Percentiles rank a stretch among this genome's conserved stretches.
phyloP scores from a whole-genome alignment of 2,797 vertebrate genomes.

The Siniperca undulata region DNA sequence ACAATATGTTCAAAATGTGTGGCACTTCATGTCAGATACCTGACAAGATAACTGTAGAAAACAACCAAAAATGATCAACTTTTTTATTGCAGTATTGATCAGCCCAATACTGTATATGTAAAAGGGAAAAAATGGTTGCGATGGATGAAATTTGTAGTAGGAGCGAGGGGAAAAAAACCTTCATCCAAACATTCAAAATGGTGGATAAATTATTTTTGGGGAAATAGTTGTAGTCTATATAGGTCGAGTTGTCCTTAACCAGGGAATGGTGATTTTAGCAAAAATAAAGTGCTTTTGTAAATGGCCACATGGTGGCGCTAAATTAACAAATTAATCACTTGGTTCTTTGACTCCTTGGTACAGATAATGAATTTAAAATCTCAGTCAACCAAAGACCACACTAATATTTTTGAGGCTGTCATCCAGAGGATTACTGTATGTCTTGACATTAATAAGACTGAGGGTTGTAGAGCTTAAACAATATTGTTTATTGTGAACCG shows the following conservation, averaged over 20 bases:
- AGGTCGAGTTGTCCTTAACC: background rate
- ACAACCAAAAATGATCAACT: background rate
- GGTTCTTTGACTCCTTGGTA: background rate
- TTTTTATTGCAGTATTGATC: too few relatives aligned
- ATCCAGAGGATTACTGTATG: background rate
- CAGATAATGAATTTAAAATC: background rate
- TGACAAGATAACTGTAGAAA: background rate
- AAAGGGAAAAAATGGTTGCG: background rate
- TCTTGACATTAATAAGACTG: constrained; percentile 10
- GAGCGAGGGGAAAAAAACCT: background rate
- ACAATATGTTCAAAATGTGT: background rate
- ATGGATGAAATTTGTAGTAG: background rate
- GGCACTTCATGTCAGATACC: background rate
- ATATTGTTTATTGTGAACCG: constrained; percentile 80
- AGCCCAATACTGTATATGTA: background rate
- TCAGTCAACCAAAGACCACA: background rate
- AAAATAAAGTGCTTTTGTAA: background rate
- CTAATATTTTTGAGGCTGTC: background rate
- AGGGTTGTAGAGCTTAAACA: constrained; percentile 43
- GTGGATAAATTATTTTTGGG: background rate
- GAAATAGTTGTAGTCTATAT: background rate
- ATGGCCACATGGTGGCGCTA: background rate
- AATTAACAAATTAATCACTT: background rate
- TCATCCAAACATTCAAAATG: background rate
- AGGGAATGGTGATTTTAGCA: background rate